These are phyloP conservation scores for Aphidoletes aphidimyza DNA, from an alignment of 2,888 invertebrate genomes.

Conservation along the genomic window DNA sequence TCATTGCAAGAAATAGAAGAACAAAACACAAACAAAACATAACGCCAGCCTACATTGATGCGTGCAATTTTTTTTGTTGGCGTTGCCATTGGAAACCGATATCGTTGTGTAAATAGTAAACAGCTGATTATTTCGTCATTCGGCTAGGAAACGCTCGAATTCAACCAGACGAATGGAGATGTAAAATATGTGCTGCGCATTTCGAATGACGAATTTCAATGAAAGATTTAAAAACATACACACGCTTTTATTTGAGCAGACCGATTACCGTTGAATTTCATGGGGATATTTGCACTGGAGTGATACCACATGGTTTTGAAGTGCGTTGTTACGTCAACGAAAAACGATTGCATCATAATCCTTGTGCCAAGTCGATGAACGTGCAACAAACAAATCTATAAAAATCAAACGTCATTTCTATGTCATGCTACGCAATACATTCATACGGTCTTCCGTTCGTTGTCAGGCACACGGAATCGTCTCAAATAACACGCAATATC, in stretches of 20 bases:
- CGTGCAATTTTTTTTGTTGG: neutral
- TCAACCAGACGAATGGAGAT: neutral
- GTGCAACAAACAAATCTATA: neutral
- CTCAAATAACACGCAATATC: neutral
- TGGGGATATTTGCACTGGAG: neutral
- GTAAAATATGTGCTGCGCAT: neutral
- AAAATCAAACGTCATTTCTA: neutral
- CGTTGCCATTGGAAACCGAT: slow-evolving; percentile 9
- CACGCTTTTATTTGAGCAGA: neutral
- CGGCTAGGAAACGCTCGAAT: neutral
- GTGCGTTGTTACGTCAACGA: neutral
- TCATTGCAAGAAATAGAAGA: neutral
- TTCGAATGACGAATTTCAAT: neutral
- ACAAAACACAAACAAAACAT: neutral
- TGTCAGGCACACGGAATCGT: too few relatives aligned
- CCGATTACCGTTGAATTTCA: neutral
- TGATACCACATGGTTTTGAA: neutral
- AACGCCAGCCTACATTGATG: too few relatives aligned
- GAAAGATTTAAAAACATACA: neutral
- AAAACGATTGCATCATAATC: neutral
- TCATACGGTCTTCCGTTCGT: neutral
- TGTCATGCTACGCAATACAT: neutral
- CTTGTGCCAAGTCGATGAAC: neutral
- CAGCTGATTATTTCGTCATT: slow-evolving; percentile 5
- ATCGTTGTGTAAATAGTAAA: neutral